Evolutionary conservation across 92 coral and sea anemone species (phyloP), one percentile per base, ranked within the genome.

Genomic region (Nematostella vectensis): DNA sequence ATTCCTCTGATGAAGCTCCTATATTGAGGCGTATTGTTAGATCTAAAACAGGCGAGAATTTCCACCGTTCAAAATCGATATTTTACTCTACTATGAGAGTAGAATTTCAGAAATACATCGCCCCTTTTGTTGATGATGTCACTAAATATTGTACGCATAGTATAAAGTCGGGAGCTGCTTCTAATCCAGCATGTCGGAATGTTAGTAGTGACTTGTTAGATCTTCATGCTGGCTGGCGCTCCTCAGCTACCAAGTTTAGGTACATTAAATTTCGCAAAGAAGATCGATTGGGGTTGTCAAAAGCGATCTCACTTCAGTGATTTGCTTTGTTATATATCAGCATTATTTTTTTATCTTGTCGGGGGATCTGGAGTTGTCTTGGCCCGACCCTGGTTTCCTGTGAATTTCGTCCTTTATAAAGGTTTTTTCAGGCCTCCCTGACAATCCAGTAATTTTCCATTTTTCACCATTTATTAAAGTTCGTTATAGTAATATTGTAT

Each of bases 191-290:
- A 30, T 74, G 77, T 37, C 55, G 61, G 58, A 25, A 31, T 22
- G 21, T 79, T 1, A 47, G 54, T 11, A 67, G 23, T 23, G 61
- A 58, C 21, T 45, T 67, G 63, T 29, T 62, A 33, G 78, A 75
- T 47, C 62, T 58, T 59, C 82, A 80, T 36, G 82, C 72, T 25
- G 87, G 87, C 16, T 73, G 79, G 86, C 65, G 50, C 16, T 55
- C 66, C 47, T 23, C 67, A 30, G 17, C 37, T 31, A 25, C 75
- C 18, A 79, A 74, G 58, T 11, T 48, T 29, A 78, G 75, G 57
- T 78, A 70, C 56, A 71, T 77, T 43, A 63, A 71, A 42, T 54
- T 17, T 55, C 11, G 42, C 27, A 31, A 31, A 11, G 16, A 30
- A 17, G 61, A 55, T 19, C 27, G 25, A 4, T 19, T 25, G 1